Percentiles rank a stretch among this genome's conserved stretches.
Evolutionary conservation across 2,888 invertebrate genomes (phyloP).

Genomic region (Agriopis marginaria): DNA sequence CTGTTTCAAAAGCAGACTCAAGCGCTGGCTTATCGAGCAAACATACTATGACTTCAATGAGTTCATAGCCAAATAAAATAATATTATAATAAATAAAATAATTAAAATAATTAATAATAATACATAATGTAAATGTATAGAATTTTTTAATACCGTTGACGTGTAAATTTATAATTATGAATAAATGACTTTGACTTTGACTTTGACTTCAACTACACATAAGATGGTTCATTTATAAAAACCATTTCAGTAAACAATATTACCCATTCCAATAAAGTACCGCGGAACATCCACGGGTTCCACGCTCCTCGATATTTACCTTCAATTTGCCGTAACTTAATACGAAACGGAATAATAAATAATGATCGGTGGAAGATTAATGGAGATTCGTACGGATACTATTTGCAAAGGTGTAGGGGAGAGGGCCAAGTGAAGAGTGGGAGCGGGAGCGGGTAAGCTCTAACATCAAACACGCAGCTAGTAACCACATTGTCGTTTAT

Average conservation of each 20-base stretch:
- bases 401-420: constrained; percentile 30
- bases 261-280: constrained; percentile 7
- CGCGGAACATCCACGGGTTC: constrained; percentile 16
- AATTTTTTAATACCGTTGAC: no score
- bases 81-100: no score
- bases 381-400: constrained; percentile 37
- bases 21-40: no score
- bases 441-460: constrained; percentile 12
- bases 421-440: not conserved
- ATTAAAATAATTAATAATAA: no score
- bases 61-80: no score
- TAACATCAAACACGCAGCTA: no score
- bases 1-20: no score
- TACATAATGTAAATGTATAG: no score
- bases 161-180: no score
- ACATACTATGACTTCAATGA: no score
- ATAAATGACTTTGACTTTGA: no score
- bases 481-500: not conserved
- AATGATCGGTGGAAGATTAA: constrained; percentile 57
- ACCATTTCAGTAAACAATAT: constrained; percentile 8
- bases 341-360: constrained; percentile 56
- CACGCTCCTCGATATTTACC: constrained; percentile 28
- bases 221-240: not conserved
- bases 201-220: not conserved
- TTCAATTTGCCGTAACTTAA: constrained; percentile 44